These are phyloP conservation scores for Leptobrachium leishanense DNA, from an alignment of 2,113 vertebrate species.

Conservation along the genomic window DNA sequence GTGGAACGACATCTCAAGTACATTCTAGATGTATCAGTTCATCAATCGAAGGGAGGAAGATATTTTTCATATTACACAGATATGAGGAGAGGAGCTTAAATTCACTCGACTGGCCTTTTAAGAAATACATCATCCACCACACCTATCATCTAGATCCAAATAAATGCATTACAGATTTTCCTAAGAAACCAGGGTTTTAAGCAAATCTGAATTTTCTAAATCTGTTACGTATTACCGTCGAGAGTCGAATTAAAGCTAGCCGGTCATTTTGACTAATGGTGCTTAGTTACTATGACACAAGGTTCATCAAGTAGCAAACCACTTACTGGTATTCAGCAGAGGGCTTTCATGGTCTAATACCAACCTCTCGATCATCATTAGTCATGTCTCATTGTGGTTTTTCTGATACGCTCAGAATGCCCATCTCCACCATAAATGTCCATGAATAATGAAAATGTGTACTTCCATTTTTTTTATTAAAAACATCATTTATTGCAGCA, in stretches of 20 bases:
- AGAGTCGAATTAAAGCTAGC: not conserved
- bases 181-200: not conserved
- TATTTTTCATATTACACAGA: not conserved
- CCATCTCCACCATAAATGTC: too few species aligned
- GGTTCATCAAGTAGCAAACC: not conserved
- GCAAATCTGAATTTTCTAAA: not conserved
- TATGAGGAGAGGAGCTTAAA: not conserved
- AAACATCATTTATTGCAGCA: too few species aligned
- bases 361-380: too few species aligned
- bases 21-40: too few species aligned
- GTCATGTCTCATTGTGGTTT: too few species aligned
- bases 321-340: not conserved
- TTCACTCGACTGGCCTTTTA: not conserved
- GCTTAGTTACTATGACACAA: not conserved
- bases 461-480: too few species aligned
- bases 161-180: slow-evolving; percentile 1
- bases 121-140: not conserved
- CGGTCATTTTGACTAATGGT: not conserved
- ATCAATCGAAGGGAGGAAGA: not conserved
- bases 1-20: too few species aligned
- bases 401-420: too few species aligned
- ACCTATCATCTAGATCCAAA: not conserved
- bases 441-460: too few species aligned
- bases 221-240: not conserved
- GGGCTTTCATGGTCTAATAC: not conserved